Base-by-base conservation (phyloP, 2,113 vertebrate species). In the Mirounga angustirostris region DNA sequence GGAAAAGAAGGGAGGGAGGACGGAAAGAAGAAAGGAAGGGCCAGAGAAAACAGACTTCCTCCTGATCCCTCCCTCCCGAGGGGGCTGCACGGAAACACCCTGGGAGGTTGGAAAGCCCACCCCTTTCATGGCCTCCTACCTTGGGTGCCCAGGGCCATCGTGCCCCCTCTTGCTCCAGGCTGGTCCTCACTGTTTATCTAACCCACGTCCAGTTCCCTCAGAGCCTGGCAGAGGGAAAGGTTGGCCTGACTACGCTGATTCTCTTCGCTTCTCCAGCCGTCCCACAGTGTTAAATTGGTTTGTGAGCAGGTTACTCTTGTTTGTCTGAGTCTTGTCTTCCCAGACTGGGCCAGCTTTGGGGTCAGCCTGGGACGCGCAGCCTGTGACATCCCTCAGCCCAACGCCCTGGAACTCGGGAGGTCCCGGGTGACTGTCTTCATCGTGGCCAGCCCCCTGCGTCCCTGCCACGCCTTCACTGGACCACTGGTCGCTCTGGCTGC, bases 241-340 rank as follows among this genome's bases (percentile, higher is more conserved):
- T 1, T 10, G 59, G 40, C 76, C 36, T 19, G 52, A 28, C 9
- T 18, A 13, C 33, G 14, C 52, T 8, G 14, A 58, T 50, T 10
- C 18, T 33, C 19, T 0, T 1, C 0, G 43, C 61, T 40, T 89
- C 92, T 83, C 54, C 28, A 28, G 16, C 58, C n/a, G 7, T 3
- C 28, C 73, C 14, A 16, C 52, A 11, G 69, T 1, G n/a, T 15
- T 14, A 22, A 26, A 24, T 43, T n/a, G 50, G 69, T 73, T 93
- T 30, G 0, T 21, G 52, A 69, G 33, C 59, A 46, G 56, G 40
- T 26, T 30, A 11, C 50, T 59, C 40, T 61, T 54, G 33, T 43
- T 59, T 82, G 59, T 83, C 91, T 58, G 56, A 63, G 59, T 73
- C 61, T 79, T 73, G 56, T 76, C 63, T 92, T 67, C 79, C 74